Evolutionary conservation across 2,888 invertebrate species (phyloP).

Genomic region (Pomacea canaliculata): DNA sequence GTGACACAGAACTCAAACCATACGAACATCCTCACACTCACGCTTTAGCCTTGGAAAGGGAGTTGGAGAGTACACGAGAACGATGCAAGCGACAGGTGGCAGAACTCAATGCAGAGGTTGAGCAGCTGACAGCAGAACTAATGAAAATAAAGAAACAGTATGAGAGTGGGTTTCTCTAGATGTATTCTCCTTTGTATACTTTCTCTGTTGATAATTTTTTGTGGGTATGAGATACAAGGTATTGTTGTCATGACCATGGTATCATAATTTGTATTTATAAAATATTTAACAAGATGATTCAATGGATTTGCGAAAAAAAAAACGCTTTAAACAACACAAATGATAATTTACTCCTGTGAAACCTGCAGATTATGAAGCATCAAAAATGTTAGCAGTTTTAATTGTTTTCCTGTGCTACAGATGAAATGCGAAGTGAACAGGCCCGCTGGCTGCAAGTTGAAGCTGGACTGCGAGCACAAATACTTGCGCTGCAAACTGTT

Average conservation of each 20-base stretch:
- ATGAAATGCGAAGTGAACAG: constrained; percentile 15
- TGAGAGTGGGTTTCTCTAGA: constrained; percentile 29
- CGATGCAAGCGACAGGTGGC: constrained; percentile 53
- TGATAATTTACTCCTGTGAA: too few species aligned
- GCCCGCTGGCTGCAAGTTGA: constrained; percentile 22
- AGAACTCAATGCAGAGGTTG: constrained; percentile 56
- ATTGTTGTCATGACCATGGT: neutral
- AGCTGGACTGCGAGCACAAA: constrained; percentile 46
- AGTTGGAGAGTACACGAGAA: constrained; percentile 62
- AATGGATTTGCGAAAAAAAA: too few species aligned
- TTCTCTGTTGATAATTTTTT: too few species aligned
- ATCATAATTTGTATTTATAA: neutral
- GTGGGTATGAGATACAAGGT: neutral
- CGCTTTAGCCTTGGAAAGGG: constrained; percentile 58
- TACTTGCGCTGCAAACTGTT: constrained; percentile 51
- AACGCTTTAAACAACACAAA: too few species aligned
- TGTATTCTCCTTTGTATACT: too few species aligned
- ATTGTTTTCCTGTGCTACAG: neutral
- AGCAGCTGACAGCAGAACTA: constrained; percentile 51
- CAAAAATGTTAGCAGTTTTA: too few species aligned
- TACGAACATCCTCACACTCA: constrained; percentile 61
- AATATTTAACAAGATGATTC: too few species aligned
- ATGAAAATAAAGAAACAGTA: constrained; percentile 45
- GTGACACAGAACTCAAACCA: constrained; percentile 16
- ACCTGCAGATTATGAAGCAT: too few species aligned